Evolutionary conservation across 2,797 vertebrate genomes (phyloP), one percentile per base, ranked within the genome.

Genomic region (Enteromius treurensis): DNA sequence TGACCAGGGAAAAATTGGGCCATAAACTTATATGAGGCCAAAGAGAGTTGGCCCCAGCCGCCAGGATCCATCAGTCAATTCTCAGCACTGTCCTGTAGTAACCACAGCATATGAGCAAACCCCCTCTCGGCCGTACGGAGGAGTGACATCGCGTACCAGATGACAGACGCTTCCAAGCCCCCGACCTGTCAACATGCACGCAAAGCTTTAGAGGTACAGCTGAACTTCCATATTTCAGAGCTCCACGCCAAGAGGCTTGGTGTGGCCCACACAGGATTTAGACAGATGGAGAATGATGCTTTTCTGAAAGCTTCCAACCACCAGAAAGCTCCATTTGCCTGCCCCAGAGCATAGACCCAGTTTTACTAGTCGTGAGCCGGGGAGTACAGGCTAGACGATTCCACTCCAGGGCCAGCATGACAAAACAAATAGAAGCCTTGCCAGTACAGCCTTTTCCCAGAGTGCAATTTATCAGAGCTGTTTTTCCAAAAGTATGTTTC

Each of bases 211-310:
- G 86, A 79, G 85, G 85, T 86, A 90, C 83, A 83, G 77, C 83
- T 83, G 81, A 82, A 68, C 55, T 81, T 90, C 91, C 91, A 92
- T 94, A 92, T 93, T 92, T 93, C 88, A 92, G 83, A 84, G 78
- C 88, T 87, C 90, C 87, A 88, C 42, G 85, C 84, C 89, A 85
- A 85, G 87, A 86, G 87, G 89, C 90, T 90, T 88, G 91, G 92
- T 90, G 91, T 88, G 86, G 87, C 90, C 84, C 81, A 84, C 76
- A 89, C 87, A 88, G 87, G 88, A 93, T 82, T 85, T 88, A 89
- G 91, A 93, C 91, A 90, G 93, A 94, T 92, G 87, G 84, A 77
- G 77, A 87, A 76, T 84, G 83, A 82, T 88, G 91, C 81, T 88
- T 87, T 84, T 78, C 77, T 79, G 79, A 81, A 85, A 86, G 53